Base-by-base conservation (phyloP, 2,113 vertebrate species). In the Ascaphus truei region DNA sequence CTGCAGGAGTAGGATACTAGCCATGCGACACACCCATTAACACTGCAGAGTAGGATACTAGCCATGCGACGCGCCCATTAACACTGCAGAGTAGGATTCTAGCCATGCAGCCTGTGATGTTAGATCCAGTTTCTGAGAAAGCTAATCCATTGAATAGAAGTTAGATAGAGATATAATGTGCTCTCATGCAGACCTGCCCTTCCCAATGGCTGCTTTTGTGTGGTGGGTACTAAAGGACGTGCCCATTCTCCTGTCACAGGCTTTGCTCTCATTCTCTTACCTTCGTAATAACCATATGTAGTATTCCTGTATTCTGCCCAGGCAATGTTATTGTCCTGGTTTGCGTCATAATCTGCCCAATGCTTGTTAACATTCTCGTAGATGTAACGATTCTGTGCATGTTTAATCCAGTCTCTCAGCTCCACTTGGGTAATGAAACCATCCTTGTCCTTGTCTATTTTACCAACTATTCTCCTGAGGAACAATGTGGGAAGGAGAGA, bases 281-380 rank as follows among this genome's bases (percentile, higher is more conserved):
- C 91, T 36, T 85, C 78, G 12, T 94, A 93, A 78, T 79, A 92
- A 37, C 95, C 94, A 2, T 96, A 96, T 55, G 93, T 95, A 72
- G 90, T 88, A 74, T 93, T 95, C 72, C 93, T 94, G 76, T 95
- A 93, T 75, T 96, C 95, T 22, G 86, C 85, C 95, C 95, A 96
- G 77, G 76, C 76, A 3, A 96, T 91, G 26, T 80, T 90, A 22
- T 85, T 84, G 1, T 96, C 93, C 22, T 76, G 73, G 81, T 96
- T 90, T 53, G 80, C 76, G 80, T 96, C 95, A 6, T 96, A 96
- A n/a, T 95, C 94, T 16, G 80, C 80, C 94, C 93, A 96, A 81
- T 95, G 90, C 36, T 90, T 92, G 81, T 92, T 85, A 60, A 96
- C 95, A 0, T 94, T 94, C 77, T 96, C 95, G 57, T 89, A 83